Base-by-base conservation (phyloP, 2,797 vertebrate species). In the Amblyopsis hoosieri region DNA sequence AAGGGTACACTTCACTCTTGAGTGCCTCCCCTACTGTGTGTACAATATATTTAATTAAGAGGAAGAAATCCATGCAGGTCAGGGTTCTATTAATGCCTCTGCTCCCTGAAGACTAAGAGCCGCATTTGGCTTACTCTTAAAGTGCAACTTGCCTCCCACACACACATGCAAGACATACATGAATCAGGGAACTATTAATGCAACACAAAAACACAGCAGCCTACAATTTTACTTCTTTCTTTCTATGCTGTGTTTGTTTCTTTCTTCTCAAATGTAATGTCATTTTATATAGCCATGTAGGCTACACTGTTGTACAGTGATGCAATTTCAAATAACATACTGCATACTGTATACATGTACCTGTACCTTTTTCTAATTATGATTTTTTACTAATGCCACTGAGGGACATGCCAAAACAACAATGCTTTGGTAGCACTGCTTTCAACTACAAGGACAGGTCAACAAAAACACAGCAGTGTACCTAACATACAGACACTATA, bases 71-170 rank as follows among this genome's bases (percentile, higher is more conserved):
- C 77, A 84, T 82, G 78, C 83, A 83, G 87, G 86, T 89, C 85
- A 87, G 78, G 85, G 79, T 74, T 78, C 78, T 85, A 82, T 86
- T 84, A 82, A 84, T 86, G 80, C 69, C 66, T 81, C 56, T 56
- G 55, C 76, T 81, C 84, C 83, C 86, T 78, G 55, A 84, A 80
- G 87, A 88, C 73, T 76, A 85, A 88, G 85, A 86, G 85, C 73
- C 72, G 78, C 80, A 78, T 83, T 82, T 82, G 75, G 83, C 69
- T 76, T 62, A 51, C 62, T 79, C 67, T 77, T 81, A 87, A 86
- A 88, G 84, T 80, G 60, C 60, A 80, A 71, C 86, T 75, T 82
- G 67, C 72, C 66, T 74, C 78, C 80, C 82, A 84, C 84, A 37
- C 13, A 42, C 13, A 14, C 54, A 56, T 29, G 53, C 4, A 14